Base-by-base conservation (phyloP, 2,113 vertebrate genomes). In the Dicentrarchus labrax region DNA sequence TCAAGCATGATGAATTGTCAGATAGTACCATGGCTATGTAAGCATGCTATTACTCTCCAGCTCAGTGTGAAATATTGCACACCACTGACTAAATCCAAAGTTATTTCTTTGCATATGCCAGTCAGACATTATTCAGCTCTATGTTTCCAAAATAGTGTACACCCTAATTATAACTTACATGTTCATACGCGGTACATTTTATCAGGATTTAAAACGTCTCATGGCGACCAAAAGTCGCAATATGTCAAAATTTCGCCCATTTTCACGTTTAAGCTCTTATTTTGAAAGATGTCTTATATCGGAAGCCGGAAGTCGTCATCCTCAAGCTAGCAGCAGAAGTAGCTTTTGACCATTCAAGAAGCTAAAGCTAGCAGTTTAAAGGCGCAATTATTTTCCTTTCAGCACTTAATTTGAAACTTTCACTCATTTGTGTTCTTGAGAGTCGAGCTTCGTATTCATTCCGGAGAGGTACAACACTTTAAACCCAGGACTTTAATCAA, bases 51-150 rank as follows among this genome's bases (percentile, higher is more conserved):
- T 76, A 66, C 54, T 82, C 48, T 39, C 15, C 90, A 90, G 54
- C 65, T 78, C 19, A n/a, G 66, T 86, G 90, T 76, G 83, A 90
- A 92, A 92, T 93, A 85, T 86, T 88, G 64, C 90, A 91, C 19
- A 41, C 21, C 21, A 62, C 77, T 79, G 87, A 54, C 66, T 86
- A 76, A 89, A 80, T 84, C 74, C 43, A 65, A 66, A 72, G 43
- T 67, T 53, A 11, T 65, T 72, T 82, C 6, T 53, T 43, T 80
- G 47, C 59, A 36, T 64, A 21, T 21, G 43, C 12, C 50, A 36
- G 50, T 78, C 61, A 77, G 57, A 47, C 8, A 66, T 74, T 50
- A 57, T 60, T 64, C 48, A 72, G 15, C 36, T 71, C 19, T 47
- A 39, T 17, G 7, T 51, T 72, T 59, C 11, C 60, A 69, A 15